Conservation (phyloP, 1,140 invertebrate genomes). For the Bombus turneri region DNA sequence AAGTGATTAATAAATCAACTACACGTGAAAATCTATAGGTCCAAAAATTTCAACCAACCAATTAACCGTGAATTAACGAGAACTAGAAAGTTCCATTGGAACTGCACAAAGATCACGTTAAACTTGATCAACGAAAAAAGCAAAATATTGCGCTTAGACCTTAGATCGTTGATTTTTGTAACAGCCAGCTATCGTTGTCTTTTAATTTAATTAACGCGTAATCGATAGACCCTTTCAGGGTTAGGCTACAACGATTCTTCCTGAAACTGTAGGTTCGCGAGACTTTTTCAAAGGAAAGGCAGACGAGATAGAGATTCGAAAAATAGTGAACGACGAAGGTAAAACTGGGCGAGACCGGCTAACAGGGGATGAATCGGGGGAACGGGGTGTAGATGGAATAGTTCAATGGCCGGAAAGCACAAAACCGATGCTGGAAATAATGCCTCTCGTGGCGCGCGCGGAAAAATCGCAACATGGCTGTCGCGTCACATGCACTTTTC, state of each 20-base stretch:
- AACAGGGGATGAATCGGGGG: background rate
- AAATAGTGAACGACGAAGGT: constrained; percentile 25
- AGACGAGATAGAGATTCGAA: constrained; percentile 8
- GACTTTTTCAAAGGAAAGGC: constrained; percentile 22
- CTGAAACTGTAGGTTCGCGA: background rate
- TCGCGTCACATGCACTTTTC: constrained; percentile 69
- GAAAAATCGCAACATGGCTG: constrained; percentile 71
- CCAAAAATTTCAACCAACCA: too few relatives aligned
- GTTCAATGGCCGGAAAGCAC: constrained; percentile 70
- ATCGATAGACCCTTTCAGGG: background rate
- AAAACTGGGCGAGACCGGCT: constrained; percentile 19
- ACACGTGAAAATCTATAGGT: too few relatives aligned
- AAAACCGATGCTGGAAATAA: constrained; percentile 71
- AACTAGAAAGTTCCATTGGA: too few relatives aligned
- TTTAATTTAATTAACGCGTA: background rate
- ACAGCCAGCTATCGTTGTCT: background rate
- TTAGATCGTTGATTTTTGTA: too few relatives aligned
- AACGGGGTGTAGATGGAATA: constrained; percentile 30
- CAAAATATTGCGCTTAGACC: too few relatives aligned
- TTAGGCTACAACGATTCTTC: background rate
- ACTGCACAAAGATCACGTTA: too few relatives aligned
- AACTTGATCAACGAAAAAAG: too few relatives aligned
- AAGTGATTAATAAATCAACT: too few relatives aligned
- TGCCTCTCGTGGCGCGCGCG: constrained; percentile 44
- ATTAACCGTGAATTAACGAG: too few relatives aligned